A percentile compares a stretch with the other conserved stretches of the same genome.
These are phyloP conservation scores for Brachirus orientalis DNA, from an alignment of 2,113 vertebrate genomes.

Conservation along the genomic window DNA sequence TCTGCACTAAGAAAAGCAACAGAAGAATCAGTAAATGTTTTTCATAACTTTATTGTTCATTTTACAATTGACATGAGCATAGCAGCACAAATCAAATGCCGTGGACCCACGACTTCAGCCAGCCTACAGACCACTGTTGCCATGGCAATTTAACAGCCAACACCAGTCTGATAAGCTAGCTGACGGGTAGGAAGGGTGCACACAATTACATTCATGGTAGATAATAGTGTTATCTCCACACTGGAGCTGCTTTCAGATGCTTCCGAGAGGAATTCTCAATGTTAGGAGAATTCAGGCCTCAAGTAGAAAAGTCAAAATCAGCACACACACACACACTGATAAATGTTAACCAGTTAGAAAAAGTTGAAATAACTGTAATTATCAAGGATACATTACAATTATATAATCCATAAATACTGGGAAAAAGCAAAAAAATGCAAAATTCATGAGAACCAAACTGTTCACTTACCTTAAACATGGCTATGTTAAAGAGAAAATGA, in stretches of 20 bases:
- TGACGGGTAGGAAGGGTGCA: constrained; percentile 83
- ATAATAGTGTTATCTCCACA: too few species aligned
- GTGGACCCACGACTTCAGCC: constrained; percentile 92
- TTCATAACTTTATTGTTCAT: constrained; percentile 56
- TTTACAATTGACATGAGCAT: neutral
- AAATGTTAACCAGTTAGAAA: too few species aligned
- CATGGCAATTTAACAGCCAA: constrained; percentile 92
- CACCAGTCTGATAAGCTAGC: constrained; percentile 99
- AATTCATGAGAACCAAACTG: neutral
- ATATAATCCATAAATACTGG: neutral
- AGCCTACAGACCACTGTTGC: constrained; percentile 99
- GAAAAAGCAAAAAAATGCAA: too few species aligned
- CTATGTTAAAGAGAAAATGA: constrained; percentile 6
- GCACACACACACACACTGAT: too few species aligned
- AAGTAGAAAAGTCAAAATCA: too few species aligned
- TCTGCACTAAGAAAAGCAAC: neutral
- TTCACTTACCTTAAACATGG: constrained; percentile 72
- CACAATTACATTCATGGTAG: too few species aligned
- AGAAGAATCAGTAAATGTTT: neutral
- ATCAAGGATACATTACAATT: too few species aligned
- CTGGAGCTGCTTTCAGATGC: too few species aligned
- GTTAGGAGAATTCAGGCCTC: too few species aligned
- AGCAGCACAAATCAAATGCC: constrained; percentile 21
- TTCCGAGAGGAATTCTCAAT: too few species aligned
- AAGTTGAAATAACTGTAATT: neutral